These are phyloP conservation scores for Poicephalus gulielmi DNA, from an alignment of 2,113 vertebrate genomes.

Conservation along the genomic window DNA sequence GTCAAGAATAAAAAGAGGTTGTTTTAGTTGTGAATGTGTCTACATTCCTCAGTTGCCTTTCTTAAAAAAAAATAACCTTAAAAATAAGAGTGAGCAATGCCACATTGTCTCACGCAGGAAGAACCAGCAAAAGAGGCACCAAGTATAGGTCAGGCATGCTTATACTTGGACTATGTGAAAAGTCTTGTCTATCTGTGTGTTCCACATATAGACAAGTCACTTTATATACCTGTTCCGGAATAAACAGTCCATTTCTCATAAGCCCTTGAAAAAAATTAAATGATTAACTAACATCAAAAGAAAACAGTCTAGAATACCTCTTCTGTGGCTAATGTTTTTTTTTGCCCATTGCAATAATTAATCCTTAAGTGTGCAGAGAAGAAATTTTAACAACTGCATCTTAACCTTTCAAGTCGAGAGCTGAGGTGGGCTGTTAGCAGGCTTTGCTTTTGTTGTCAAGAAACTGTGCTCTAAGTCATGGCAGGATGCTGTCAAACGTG, in stretches of 20 bases:
- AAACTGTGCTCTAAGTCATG: not conserved
- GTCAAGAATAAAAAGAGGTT: conserved; percentile 32
- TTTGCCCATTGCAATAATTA: not conserved
- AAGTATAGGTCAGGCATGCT: conserved; percentile 10
- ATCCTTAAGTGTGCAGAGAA: not conserved
- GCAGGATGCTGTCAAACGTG: not conserved
- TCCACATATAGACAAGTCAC: not conserved
- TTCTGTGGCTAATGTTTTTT: not conserved
- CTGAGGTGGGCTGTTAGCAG: not conserved
- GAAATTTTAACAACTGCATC: not conserved
- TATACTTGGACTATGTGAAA: not conserved
- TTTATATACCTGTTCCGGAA: not conserved
- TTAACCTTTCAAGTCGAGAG: not conserved
- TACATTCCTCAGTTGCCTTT: conserved; percentile 7
- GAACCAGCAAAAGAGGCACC: not conserved
- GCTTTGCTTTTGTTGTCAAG: not conserved
- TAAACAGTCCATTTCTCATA: not conserved
- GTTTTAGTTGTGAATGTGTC: conserved; percentile 42
- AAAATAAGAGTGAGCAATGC: conserved; percentile 27
- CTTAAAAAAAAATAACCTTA: not conserved
- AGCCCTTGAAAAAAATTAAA: conserved; percentile 5
- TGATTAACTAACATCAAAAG: not conserved
- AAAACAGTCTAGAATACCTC: not conserved
- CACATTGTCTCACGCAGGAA: not conserved
- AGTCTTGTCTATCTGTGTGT: not conserved